Percentiles rank a stretch among this genome's conserved stretches.
phyloP scores from a whole-genome alignment of 2,113 vertebrate genomes.

The Salvelinus sp. region DNA sequence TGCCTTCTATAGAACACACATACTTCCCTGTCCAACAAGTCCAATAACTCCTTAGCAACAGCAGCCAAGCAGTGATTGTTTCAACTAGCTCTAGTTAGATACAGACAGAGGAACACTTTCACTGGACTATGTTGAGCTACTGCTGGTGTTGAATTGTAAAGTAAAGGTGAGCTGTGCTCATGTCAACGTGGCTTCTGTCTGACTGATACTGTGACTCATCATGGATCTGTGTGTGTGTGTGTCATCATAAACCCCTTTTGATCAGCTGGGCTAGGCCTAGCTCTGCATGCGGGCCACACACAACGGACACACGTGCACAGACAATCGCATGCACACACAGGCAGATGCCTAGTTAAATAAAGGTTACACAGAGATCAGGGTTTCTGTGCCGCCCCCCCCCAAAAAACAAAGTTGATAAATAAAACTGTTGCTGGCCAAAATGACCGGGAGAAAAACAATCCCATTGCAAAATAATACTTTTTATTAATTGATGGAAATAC shows the following conservation, averaged over 20 bases:
- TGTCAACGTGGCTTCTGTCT: conserved; percentile 7
- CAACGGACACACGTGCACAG: background rate
- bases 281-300: background rate
- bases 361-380: too few species aligned
- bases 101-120: background rate
- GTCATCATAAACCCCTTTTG: conserved; percentile 31
- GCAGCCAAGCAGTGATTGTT: background rate
- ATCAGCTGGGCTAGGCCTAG: conserved; percentile 27
- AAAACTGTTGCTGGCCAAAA: too few species aligned
- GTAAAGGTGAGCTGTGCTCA: background rate
- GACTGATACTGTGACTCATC: conserved; percentile 58
- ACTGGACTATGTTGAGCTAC: background rate
- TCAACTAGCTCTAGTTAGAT: background rate
- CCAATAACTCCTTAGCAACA: background rate
- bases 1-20: background rate
- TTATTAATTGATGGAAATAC: too few species aligned
- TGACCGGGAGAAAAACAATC: too few species aligned
- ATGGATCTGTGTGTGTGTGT: conserved; percentile 6
- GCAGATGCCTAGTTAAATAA: too few species aligned
- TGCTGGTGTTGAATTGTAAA: conserved; percentile 6
- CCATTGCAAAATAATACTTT: too few species aligned
- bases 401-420: background rate
- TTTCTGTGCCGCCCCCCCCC: too few species aligned
- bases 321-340: too few species aligned
- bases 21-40: background rate